These are phyloP conservation scores for Trematocara macrostoma DNA, from an alignment of 2,113 vertebrate species.

Conservation along the genomic window DNA sequence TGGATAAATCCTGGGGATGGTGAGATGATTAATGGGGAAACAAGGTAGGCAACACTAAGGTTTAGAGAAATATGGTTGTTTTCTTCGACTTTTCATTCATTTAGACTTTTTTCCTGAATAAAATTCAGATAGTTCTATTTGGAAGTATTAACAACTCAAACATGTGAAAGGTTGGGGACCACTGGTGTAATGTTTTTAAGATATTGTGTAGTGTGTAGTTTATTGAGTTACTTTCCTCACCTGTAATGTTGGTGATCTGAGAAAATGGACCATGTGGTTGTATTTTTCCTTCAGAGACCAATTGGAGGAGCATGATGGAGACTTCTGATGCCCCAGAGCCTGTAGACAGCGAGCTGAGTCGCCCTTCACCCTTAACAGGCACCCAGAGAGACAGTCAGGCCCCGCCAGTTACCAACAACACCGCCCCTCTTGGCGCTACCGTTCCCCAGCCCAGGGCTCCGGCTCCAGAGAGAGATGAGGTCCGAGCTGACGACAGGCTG, in stretches of 20 bases:
- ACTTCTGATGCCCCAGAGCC: slow-evolving; percentile 85
- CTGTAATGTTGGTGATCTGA: not conserved
- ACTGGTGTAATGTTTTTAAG: not conserved
- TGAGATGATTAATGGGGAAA: not conserved
- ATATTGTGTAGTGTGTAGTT: not conserved
- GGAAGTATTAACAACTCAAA: not conserved
- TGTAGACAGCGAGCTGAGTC: slow-evolving; percentile 74
- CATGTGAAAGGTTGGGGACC: not conserved
- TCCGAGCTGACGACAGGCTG: slow-evolving; percentile 84
- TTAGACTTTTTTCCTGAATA: not conserved
- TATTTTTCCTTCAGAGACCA: slow-evolving; percentile 81
- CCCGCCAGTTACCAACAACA: not conserved
- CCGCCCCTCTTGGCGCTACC: slow-evolving; percentile 27
- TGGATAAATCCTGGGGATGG: not conserved
- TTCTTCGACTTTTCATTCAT: not conserved
- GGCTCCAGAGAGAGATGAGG: slow-evolving; percentile 73
- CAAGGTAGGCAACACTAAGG: not conserved
- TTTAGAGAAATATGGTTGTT: not conserved
- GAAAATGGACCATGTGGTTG: not conserved
- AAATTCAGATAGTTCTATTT: not conserved
- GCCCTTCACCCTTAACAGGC: slow-evolving; percentile 45
- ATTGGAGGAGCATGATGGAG: slow-evolving; percentile 98
- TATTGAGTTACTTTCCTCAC: not conserved
- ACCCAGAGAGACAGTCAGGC: slow-evolving; percentile 37
- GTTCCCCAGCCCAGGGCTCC: slow-evolving; percentile 48